Evolutionary conservation across 2,113 vertebrate species (phyloP).

Genomic region (Syrrhaptes paradoxus): DNA sequence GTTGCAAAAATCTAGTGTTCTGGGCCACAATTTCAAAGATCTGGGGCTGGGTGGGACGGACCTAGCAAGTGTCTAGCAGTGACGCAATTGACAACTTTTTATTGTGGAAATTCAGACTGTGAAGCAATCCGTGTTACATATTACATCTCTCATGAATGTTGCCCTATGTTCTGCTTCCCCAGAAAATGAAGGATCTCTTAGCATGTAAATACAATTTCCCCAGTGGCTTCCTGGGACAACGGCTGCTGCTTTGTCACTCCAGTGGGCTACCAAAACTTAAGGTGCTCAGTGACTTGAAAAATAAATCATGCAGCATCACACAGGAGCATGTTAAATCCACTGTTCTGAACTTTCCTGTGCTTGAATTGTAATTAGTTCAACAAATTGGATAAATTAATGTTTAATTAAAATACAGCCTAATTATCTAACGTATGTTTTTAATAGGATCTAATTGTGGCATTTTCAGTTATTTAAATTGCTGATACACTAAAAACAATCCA

Average conservation of each 20-base stretch:
- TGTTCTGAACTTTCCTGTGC: neutral
- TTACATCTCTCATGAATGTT: neutral
- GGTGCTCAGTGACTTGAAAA: neutral
- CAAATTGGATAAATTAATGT: neutral
- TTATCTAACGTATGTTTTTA: neutral
- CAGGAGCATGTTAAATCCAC: neutral
- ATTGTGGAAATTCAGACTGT: neutral
- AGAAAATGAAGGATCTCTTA: neutral
- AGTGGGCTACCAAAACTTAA: too few species aligned
- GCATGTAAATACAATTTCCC: neutral
- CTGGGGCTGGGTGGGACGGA: neutral
- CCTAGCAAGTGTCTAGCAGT: neutral
- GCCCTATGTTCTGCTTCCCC: neutral
- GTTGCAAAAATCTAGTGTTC: neutral
- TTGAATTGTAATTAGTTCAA: neutral
- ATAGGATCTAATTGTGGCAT: neutral
- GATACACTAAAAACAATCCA: neutral
- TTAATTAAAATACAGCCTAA: neutral
- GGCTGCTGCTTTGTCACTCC: neutral
- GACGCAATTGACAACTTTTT: neutral
- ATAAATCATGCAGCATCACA: neutral
- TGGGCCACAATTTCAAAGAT: neutral
- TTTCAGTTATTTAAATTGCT: neutral
- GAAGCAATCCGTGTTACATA: neutral
- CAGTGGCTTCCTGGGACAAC: neutral